Conservation (phyloP, 2,888 invertebrate species). For the Macropis europaea region DNA sequence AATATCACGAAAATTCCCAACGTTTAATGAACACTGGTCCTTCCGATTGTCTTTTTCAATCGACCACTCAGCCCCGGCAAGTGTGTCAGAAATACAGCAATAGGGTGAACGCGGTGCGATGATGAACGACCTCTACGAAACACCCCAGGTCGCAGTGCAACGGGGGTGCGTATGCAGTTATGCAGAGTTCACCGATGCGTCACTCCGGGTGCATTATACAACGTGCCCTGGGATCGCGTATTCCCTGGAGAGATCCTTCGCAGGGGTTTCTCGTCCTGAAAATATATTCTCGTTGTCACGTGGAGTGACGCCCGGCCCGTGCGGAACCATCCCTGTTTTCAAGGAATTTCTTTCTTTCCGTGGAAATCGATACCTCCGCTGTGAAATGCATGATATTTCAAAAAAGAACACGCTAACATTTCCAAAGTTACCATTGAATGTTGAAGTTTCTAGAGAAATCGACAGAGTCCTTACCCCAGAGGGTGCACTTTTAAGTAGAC, state of each 20-base stretch:
- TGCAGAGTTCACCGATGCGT: constrained; percentile 72
- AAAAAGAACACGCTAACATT: too few species aligned
- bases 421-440: too few species aligned
- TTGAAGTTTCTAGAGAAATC: too few species aligned
- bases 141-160: constrained; percentile 56
- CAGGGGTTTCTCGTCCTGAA: constrained; percentile 43
- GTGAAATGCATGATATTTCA: too few species aligned
- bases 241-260: constrained; percentile 64
- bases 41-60: constrained; percentile 47
- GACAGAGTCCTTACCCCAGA: too few species aligned
- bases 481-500: too few species aligned
- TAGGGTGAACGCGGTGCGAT: constrained; percentile 50
- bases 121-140: constrained; percentile 67
- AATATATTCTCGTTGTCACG: constrained; percentile 56
- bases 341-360: constrained; percentile 22
- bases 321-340: constrained; percentile 19
- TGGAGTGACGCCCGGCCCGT: constrained; percentile 47
- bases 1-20: constrained; percentile 26
- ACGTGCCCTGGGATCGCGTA: constrained; percentile 60
- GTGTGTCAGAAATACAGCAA: constrained; percentile 27
- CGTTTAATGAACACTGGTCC: constrained; percentile 37
- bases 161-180: constrained; percentile 72
- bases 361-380: constrained; percentile 9
- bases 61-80: constrained; percentile 36
- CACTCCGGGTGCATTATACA: constrained; percentile 69